Evolutionary conservation across 2,797 vertebrate genomes (phyloP).

Genomic region (Trematomus bernacchii): DNA sequence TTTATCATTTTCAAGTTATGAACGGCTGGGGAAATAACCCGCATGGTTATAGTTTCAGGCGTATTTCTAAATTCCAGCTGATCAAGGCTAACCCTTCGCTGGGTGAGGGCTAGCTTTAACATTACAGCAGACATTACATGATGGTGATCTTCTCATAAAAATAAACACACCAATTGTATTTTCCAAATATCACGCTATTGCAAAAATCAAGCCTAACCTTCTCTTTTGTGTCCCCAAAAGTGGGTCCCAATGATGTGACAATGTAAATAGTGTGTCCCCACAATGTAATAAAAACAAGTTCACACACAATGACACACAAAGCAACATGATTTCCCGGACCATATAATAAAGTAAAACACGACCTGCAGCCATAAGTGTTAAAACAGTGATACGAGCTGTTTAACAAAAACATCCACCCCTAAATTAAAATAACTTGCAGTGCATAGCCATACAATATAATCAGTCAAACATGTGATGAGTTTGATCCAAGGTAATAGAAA

Average conservation of each 20-base stretch:
- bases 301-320: background rate
- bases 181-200: background rate
- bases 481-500: slow-evolving; percentile 30
- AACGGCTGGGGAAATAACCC: background rate
- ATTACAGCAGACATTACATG: background rate
- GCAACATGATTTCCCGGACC: slow-evolving; percentile 8
- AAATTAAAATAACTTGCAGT: slow-evolving; percentile 19
- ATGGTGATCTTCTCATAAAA: background rate
- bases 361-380: slow-evolving; percentile 8
- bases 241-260: background rate
- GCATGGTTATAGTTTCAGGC: background rate
- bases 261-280: background rate
- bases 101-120: too few species aligned
- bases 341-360: slow-evolving; percentile 14
- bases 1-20: background rate
- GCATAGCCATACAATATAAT: slow-evolving; percentile 37
- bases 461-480: slow-evolving; percentile 37
- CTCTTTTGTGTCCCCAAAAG: background rate
- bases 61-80: background rate
- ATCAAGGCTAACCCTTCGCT: background rate
- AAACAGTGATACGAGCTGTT: slow-evolving; percentile 13
- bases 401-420: slow-evolving; percentile 26
- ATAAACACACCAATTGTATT: background rate
- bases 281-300: background rate
- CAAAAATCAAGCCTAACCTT: background rate